A percentile compares a stretch with the other conserved stretches of the same genome.
These are phyloP conservation scores for Megathymus violae DNA, from an alignment of 1,140 invertebrate species.

Conservation along the genomic window DNA sequence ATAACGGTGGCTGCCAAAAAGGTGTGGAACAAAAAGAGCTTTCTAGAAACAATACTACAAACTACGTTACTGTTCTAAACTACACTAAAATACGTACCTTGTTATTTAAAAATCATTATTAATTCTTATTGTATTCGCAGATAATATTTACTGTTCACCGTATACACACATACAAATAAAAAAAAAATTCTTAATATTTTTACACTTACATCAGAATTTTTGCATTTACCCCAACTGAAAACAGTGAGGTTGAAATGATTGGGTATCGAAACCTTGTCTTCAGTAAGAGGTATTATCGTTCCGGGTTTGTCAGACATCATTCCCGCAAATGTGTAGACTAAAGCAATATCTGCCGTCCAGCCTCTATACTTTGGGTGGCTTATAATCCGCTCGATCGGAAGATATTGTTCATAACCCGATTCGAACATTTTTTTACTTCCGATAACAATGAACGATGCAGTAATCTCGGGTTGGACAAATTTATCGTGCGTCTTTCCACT, in stretches of 20 bases:
- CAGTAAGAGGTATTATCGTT: conserved; percentile 48
- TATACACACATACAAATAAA: too few species aligned
- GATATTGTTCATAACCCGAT: conserved; percentile 58
- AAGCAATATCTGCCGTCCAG: conserved; percentile 52
- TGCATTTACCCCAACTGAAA: conserved; percentile 59
- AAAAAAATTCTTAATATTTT: background rate
- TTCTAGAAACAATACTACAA: too few species aligned
- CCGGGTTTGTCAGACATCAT: conserved; percentile 67
- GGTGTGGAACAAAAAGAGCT: too few species aligned
- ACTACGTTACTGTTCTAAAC: too few species aligned
- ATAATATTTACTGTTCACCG: too few species aligned
- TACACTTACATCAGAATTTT: conserved; percentile 45
- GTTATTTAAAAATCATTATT: too few species aligned
- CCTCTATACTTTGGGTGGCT: conserved; percentile 53
- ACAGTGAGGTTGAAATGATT: conserved; percentile 54
- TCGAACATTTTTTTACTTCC: conserved; percentile 63
- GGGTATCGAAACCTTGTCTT: conserved; percentile 42
- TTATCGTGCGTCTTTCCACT: conserved; percentile 26
- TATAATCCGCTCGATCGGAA: conserved; percentile 59
- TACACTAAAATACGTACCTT: too few species aligned
- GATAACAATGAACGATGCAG: conserved; percentile 62
- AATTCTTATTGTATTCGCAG: too few species aligned
- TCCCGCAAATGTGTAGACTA: conserved; percentile 59
- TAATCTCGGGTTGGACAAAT: conserved; percentile 46
- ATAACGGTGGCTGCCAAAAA: too few species aligned